Percentiles rank a stretch among this genome's conserved stretches.
phyloP scores from a whole-genome alignment of 1,140 invertebrate genomes.

The Lordiphosa clarofinis region DNA sequence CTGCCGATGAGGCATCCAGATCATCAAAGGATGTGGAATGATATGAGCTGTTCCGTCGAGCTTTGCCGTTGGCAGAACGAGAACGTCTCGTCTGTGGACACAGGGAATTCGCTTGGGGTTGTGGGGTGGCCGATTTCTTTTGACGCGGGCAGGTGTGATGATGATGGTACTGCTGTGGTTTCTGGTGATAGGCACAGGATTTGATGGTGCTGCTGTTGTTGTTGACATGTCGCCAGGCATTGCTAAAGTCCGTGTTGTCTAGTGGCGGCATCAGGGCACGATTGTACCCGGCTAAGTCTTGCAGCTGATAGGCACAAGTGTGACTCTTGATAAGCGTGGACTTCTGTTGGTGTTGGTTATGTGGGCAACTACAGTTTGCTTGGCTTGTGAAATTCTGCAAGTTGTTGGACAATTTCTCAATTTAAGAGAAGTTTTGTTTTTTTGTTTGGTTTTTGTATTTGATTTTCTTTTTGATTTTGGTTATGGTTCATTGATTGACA shows the following conservation, averaged over 20 bases:
- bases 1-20: constrained; percentile 57
- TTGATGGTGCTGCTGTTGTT: constrained; percentile 44
- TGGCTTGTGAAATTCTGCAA: constrained; percentile 75
- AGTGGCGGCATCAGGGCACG: constrained; percentile 63
- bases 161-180: constrained; percentile 33
- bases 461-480: constrained; percentile 32
- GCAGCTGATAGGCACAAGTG: constrained; percentile 65
- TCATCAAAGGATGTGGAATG: constrained; percentile 66
- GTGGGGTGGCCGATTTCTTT: constrained; percentile 39
- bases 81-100: constrained; percentile 36
- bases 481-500: constrained; percentile 61
- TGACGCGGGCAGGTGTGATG: constrained; percentile 62
- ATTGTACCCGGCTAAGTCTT: constrained; percentile 60
- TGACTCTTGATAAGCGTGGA: constrained; percentile 65
- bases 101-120: constrained; percentile 27
- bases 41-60: constrained; percentile 64
- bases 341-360: constrained; percentile 56
- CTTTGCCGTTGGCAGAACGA: constrained; percentile 53
- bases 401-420: constrained; percentile 15
- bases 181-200: constrained; percentile 52
- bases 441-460: constrained; percentile 51
- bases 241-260: constrained; percentile 60
- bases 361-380: constrained; percentile 64
- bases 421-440: neutral
- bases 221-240: constrained; percentile 57